These are phyloP conservation scores for Zalophus californianus DNA, from an alignment of 2,797 vertebrate species.

Conservation along the genomic window DNA sequence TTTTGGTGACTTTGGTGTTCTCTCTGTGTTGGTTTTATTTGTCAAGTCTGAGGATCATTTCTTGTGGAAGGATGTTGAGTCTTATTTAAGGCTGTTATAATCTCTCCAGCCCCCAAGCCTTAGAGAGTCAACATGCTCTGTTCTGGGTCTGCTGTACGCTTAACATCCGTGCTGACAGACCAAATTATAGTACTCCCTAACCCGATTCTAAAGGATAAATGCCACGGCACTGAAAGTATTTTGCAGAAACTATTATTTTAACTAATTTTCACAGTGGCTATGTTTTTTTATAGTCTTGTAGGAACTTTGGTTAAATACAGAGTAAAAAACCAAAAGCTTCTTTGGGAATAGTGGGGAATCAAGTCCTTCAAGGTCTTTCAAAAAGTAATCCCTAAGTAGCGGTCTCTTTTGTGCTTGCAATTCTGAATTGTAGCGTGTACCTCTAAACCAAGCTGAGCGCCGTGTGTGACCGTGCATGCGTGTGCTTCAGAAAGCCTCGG, in stretches of 20 bases:
- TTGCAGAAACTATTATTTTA: conserved; percentile 72
- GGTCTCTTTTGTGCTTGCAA: conserved; percentile 10
- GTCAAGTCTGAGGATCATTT: not conserved
- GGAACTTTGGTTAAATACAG: conserved; percentile 73
- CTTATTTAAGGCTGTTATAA: not conserved
- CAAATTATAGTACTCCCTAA: conserved; percentile 55
- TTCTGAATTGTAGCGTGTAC: not conserved
- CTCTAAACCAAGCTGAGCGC: not conserved
- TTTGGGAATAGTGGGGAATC: conserved; percentile 58
- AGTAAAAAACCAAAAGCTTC: conserved; percentile 51
- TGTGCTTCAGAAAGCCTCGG: not conserved
- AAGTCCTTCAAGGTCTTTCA: conserved; percentile 62
- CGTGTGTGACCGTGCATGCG: not conserved
- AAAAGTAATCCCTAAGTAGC: conserved; percentile 22
- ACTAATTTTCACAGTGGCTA: conserved; percentile 67
- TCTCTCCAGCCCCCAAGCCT: not conserved
- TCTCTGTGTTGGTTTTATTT: not conserved
- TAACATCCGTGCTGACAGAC: not conserved
- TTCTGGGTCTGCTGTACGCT: not conserved
- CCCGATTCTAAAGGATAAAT: conserved; percentile 67
- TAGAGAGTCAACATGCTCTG: not conserved
- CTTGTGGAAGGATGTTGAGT: not conserved
- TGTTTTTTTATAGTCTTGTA: conserved; percentile 49
- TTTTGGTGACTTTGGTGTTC: not conserved
- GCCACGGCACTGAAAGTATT: conserved; percentile 40